Percentiles rank a stretch among this genome's conserved stretches.
These are phyloP conservation scores for Anthophora plumipes DNA, from an alignment of 2,888 invertebrate genomes.

Conservation along the genomic window DNA sequence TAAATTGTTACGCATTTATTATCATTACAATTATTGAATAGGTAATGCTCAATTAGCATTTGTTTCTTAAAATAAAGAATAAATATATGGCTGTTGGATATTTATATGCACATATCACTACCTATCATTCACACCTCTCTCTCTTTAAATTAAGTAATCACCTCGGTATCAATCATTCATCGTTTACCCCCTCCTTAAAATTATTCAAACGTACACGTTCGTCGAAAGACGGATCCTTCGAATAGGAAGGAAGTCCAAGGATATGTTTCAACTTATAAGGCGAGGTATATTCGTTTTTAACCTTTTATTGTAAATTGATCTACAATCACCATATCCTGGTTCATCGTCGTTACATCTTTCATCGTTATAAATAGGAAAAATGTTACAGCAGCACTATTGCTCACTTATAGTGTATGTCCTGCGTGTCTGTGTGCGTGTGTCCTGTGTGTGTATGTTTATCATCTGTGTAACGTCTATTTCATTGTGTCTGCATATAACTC, in stretches of 20 bases:
- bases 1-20: constrained; percentile 85
- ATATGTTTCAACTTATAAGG: constrained; percentile 60
- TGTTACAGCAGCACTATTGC: constrained; percentile 67
- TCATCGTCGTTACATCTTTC: constrained; percentile 75
- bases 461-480: too few relatives aligned
- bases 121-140: constrained; percentile 46
- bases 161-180: background rate
- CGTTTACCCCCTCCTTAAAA: background rate
- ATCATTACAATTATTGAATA: constrained; percentile 84
- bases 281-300: constrained; percentile 61
- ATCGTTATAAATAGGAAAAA: constrained; percentile 80
- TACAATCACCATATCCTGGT: constrained; percentile 80
- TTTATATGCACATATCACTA: constrained; percentile 78
- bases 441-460: too few relatives aligned
- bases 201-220: constrained; percentile 2
- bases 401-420: constrained; percentile 56
- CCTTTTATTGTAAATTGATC: constrained; percentile 82
- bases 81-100: constrained; percentile 85
- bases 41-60: constrained; percentile 85
- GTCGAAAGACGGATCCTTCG: constrained; percentile 37
- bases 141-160: background rate
- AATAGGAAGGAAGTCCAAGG: constrained; percentile 54
- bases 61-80: constrained; percentile 85
- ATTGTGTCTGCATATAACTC: constrained; percentile 41
- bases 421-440: constrained; percentile 25